Percentiles rank a stretch among this genome's conserved stretches.
Conservation (phyloP, 2,113 vertebrate genomes). For the Cairina moschata region DNA sequence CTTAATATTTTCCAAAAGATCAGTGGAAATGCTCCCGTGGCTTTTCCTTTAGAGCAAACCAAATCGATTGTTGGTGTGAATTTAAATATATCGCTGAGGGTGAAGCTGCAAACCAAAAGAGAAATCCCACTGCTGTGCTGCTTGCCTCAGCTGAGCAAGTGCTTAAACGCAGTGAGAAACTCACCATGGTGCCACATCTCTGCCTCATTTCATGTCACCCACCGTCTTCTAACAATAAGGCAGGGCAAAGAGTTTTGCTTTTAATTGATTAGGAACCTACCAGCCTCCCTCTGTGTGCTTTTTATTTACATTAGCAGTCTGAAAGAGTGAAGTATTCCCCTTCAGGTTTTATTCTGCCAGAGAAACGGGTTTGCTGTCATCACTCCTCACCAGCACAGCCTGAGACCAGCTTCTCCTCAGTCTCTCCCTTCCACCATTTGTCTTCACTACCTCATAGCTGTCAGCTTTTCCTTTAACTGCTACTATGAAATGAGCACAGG, state of each 20-base stretch:
- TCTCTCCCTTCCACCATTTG: conserved; percentile 36
- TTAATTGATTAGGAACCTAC: conserved; percentile 53
- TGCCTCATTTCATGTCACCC: neutral
- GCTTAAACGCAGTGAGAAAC: neutral
- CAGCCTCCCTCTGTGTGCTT: neutral
- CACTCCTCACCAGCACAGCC: conserved; percentile 45
- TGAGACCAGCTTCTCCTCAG: neutral
- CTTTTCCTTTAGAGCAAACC: neutral
- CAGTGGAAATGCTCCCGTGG: neutral
- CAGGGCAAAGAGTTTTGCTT: neutral
- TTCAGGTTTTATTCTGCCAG: conserved; percentile 37
- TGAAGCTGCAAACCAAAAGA: neutral
- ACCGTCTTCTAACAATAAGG: neutral
- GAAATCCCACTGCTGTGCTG: neutral
- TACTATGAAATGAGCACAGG: conserved; percentile 13
- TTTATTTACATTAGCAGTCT: conserved; percentile 49
- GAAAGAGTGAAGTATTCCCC: conserved; percentile 29
- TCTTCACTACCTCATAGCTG: conserved; percentile 55
- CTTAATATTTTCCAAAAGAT: neutral
- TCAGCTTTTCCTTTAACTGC: conserved; percentile 38
- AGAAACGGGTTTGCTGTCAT: conserved; percentile 58
- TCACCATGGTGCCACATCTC: neutral
- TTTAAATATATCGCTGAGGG: neutral
- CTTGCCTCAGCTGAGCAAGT: neutral
- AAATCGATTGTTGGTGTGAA: neutral